These are phyloP conservation scores for Oscarella lobularis DNA, from an alignment of 37 sponge, comb jelly and placozoan genomes.

Conservation along the genomic window DNA sequence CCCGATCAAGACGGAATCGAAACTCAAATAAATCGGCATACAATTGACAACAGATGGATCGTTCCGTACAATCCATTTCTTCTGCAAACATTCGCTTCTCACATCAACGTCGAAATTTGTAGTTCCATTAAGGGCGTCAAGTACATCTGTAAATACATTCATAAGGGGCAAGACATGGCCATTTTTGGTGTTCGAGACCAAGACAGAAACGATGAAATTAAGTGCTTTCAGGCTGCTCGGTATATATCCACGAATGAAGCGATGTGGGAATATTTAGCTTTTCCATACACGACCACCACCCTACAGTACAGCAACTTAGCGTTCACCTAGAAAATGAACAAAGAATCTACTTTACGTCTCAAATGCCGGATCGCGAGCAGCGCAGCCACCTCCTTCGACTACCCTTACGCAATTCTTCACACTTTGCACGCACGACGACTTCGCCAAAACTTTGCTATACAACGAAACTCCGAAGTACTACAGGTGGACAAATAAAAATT, in stretches of 20 bases:
- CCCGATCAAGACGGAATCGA: slow-evolving; percentile 29
- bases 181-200: slow-evolving; percentile 2
- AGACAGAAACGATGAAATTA: slow-evolving; percentile 15
- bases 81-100: slow-evolving; percentile 33
- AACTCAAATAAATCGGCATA: slow-evolving; percentile 1
- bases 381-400: slow-evolving; percentile 1
- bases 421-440: slow-evolving; percentile 20
- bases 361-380: neutral
- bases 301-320: slow-evolving; percentile 14
- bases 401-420: slow-evolving; percentile 35
- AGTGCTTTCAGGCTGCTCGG: slow-evolving; percentile 12
- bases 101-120: slow-evolving; percentile 35
- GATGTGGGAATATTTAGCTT: slow-evolving; percentile 28
- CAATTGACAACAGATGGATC: neutral
- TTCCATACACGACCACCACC: slow-evolving; percentile 27
- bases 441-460: slow-evolving; percentile 26
- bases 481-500: too few species aligned
- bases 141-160: slow-evolving; percentile 40
- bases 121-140: slow-evolving; percentile 32
- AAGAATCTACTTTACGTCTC: slow-evolving; percentile 22
- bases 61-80: slow-evolving; percentile 35
- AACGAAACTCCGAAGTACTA: too few species aligned
- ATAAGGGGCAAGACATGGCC: slow-evolving; percentile 34
- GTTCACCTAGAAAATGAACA: slow-evolving; percentile 41
- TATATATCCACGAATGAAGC: slow-evolving; percentile 35